These are phyloP conservation scores for Harpagoxenus sublaevis DNA, from an alignment of 2,888 invertebrate species.

Conservation along the genomic window DNA sequence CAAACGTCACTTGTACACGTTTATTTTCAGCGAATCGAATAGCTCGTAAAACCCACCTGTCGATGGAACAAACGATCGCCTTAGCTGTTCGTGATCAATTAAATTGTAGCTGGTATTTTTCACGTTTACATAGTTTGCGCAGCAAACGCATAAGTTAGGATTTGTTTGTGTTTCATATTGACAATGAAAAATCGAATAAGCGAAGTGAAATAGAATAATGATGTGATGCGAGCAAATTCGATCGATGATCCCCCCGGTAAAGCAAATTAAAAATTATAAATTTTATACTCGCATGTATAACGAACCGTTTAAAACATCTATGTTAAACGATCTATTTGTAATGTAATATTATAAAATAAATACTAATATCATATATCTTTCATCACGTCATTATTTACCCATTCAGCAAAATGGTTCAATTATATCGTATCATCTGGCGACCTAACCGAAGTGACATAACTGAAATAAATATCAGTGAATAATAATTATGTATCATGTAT, in stretches of 20 bases:
- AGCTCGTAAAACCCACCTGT: conserved; percentile 23
- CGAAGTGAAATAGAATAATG: background rate
- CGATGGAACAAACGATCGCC: background rate
- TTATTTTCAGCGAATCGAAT: conserved; percentile 8
- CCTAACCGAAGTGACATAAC: background rate
- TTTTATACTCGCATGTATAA: background rate
- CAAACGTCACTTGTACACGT: background rate
- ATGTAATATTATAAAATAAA: conserved; percentile 26
- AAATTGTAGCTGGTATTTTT: conserved; percentile 2
- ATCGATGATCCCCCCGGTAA: background rate
- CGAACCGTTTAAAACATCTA: background rate
- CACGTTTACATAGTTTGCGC: background rate
- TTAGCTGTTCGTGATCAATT: conserved; percentile 10
- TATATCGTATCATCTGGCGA: conserved; percentile 6
- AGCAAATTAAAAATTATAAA: conserved; percentile 5
- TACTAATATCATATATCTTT: conserved; percentile 2
- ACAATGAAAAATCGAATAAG: background rate
- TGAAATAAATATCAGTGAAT: conserved; percentile 8
- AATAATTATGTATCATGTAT: conserved; percentile 16
- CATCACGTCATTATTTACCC: background rate
- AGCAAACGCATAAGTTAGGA: background rate
- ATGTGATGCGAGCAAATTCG: background rate
- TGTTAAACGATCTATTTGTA: background rate
- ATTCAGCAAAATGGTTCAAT: conserved; percentile 5
- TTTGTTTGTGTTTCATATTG: background rate